Evolutionary conservation across 2,113 vertebrate species (phyloP).

Genomic region (Hippoglossus stenolepis): DNA sequence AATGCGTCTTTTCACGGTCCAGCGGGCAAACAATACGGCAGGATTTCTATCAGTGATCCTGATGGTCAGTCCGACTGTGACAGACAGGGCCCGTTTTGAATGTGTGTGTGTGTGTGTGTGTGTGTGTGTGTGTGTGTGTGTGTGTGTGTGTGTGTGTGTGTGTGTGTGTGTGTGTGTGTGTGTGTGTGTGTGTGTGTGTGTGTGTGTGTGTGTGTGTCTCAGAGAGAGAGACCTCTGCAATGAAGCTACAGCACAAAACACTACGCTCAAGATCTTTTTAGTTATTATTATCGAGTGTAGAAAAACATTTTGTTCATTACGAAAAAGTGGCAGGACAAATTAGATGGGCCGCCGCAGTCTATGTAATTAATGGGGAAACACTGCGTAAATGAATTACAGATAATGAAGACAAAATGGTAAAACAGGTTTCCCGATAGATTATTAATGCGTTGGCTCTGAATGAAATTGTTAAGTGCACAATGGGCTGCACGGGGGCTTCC

Average conservation of each 20-base stretch:
- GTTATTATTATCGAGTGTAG: background rate
- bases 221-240: background rate
- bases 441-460: conserved; percentile 57
- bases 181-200: too few species aligned
- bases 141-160: background rate
- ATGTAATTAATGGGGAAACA: conserved; percentile 7
- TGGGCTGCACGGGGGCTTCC: conserved; percentile 34
- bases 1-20: background rate
- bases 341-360: background rate
- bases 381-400: conserved; percentile 38
- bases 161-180: background rate
- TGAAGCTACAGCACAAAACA: background rate
- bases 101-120: background rate
- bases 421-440: conserved; percentile 50
- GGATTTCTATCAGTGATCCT: background rate
- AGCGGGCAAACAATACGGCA: background rate
- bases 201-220: too few species aligned
- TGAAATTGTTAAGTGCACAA: conserved; percentile 45
- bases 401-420: conserved; percentile 68
- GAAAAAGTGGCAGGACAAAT: conserved; percentile 7
- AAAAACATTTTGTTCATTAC: background rate
- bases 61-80: background rate
- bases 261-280: background rate
- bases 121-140: background rate
- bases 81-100: background rate